Percentiles rank a stretch among this genome's conserved stretches.
phyloP scores from a whole-genome alignment of 2,888 invertebrate species.

The Venustoraphidia nigricollis region DNA sequence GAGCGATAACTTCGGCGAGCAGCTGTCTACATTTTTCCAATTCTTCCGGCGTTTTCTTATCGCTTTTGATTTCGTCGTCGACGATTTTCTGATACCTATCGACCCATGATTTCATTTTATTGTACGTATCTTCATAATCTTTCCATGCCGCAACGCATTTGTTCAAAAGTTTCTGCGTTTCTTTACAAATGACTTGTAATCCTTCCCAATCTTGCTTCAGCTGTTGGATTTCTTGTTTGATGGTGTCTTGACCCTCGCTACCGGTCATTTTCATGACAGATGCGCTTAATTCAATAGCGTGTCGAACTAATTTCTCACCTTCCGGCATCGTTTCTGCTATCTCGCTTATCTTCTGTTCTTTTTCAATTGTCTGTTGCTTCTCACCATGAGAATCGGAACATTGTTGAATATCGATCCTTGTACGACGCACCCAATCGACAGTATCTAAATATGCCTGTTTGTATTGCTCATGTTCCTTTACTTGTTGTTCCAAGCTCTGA shows the following conservation, averaged over 20 bases:
- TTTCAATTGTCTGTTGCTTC: slow-evolving; percentile 57
- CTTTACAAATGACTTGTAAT: slow-evolving; percentile 57
- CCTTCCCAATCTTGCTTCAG: slow-evolving; percentile 71
- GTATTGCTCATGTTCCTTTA: slow-evolving; percentile 75
- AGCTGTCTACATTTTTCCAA: slow-evolving; percentile 58
- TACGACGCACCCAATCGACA: slow-evolving; percentile 71
- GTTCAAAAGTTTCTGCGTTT: slow-evolving; percentile 57
- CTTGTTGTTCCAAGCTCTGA: slow-evolving; percentile 63
- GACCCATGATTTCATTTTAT: slow-evolving; percentile 60
- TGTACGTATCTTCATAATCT: slow-evolving; percentile 57
- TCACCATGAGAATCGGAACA: slow-evolving; percentile 81
- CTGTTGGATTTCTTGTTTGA: slow-evolving; percentile 68
- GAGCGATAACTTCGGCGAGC: slow-evolving; percentile 55
- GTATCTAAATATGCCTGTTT: slow-evolving; percentile 68
- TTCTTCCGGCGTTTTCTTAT: slow-evolving; percentile 65
- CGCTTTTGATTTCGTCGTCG: slow-evolving; percentile 42
- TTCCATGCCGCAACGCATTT: slow-evolving; percentile 71
- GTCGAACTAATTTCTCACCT: slow-evolving; percentile 57
- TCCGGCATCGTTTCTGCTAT: slow-evolving; percentile 52
- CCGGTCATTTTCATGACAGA: slow-evolving; percentile 63
- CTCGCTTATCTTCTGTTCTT: slow-evolving; percentile 56
- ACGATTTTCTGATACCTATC: slow-evolving; percentile 51
- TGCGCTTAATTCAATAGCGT: slow-evolving; percentile 57
- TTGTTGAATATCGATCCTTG: slow-evolving; percentile 68
- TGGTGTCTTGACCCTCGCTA: slow-evolving; percentile 66